Base-by-base conservation (phyloP, 2,888 invertebrate species). In the Lobophora halterata region DNA sequence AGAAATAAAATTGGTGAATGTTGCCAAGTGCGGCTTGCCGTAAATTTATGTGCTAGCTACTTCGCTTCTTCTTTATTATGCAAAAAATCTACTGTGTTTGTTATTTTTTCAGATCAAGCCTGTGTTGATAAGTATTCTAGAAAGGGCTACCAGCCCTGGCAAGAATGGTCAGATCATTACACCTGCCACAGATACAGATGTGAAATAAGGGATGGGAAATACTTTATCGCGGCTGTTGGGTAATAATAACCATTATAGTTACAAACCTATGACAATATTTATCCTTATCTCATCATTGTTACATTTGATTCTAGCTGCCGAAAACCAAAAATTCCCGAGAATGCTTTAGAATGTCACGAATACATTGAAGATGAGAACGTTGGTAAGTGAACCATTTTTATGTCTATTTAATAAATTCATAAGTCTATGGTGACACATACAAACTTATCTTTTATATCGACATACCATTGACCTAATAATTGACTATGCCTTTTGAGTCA, bases 321-420 rank as follows among this genome's bases (percentile, higher is more conserved):
- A 33, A 87, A 87, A 54, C 87, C 87, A 1, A 87, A 87, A 67
- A 87, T 87, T 35, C 87, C 87, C 1, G 87, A 87, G 65, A 87
- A 87, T 37, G 87, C 87, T 1, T 55, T 87, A 31, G 86, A 87
- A 59, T 87, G 87, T 45, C 87, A 87, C 35, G 87, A 87, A 49
- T 87, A 86, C 28, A 87, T 87, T 41, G 87, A 87, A 70, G 87
- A 87, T 51, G 87, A 87, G 51, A 87, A 87, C 39, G 87, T 87
- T 41, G 87, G 87, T 85, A 54, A 50, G 82, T 70, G 36, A 14
- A 16, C 8, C 5, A 5, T 23, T 1, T 43, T 21, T 3, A 14
- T 27, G n/a, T n/a, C n/a, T n/a, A n/a, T n/a, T n/a, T n/a, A n/a
- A n/a, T n/a, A n/a, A n/a, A n/a, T n/a, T n/a, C n/a, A n/a, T n/a